Evolutionary conservation across 2,797 vertebrate species (phyloP).

Genomic region (Chanos chanos): DNA sequence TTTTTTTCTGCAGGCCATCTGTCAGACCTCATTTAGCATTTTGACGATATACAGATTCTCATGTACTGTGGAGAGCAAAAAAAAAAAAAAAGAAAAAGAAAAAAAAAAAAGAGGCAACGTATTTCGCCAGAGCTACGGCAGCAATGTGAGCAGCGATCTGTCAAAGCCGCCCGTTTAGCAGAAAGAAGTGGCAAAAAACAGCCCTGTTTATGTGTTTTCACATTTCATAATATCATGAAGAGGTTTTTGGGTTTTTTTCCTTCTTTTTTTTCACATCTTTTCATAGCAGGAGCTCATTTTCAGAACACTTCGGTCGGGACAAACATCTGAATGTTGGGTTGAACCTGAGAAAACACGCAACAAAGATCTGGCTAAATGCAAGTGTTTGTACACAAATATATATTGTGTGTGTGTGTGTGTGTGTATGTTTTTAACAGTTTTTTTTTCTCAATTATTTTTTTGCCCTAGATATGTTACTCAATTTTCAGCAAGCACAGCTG

Average conservation of each 20-base stretch:
- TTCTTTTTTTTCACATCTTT: conserved; percentile 20
- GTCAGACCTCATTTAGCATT: conserved; percentile 98
- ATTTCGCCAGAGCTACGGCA: conserved; percentile 77
- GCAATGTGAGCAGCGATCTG: conserved; percentile 90
- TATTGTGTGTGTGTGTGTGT: neutral
- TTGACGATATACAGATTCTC: conserved; percentile 85
- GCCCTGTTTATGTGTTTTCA: conserved; percentile 48
- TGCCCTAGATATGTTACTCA: conserved; percentile 49
- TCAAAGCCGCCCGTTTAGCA: conserved; percentile 87
- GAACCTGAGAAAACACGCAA: conserved; percentile 2
- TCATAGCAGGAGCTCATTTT: conserved; percentile 8
- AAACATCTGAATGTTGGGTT: conserved; percentile 1
- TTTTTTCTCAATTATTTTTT: conserved; percentile 48
- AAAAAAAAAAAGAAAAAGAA: conserved; percentile 55
- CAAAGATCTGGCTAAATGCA: conserved; percentile 18
- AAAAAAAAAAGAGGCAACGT: no score
- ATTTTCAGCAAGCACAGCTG: conserved; percentile 68
- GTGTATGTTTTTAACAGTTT: neutral
- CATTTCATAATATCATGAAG: conserved; percentile 32
- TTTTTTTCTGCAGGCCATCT: conserved; percentile 98
- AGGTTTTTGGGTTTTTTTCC: no score
- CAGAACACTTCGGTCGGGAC: conserved; percentile 8
- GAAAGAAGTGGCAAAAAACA: conserved; percentile 64
- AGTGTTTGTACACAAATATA: conserved; percentile 21
- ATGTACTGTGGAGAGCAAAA: conserved; percentile 89